Evolutionary conservation across 2,888 invertebrate species (phyloP), one percentile per base, ranked within the genome.

Genomic region (Bimastos eiseni): DNA sequence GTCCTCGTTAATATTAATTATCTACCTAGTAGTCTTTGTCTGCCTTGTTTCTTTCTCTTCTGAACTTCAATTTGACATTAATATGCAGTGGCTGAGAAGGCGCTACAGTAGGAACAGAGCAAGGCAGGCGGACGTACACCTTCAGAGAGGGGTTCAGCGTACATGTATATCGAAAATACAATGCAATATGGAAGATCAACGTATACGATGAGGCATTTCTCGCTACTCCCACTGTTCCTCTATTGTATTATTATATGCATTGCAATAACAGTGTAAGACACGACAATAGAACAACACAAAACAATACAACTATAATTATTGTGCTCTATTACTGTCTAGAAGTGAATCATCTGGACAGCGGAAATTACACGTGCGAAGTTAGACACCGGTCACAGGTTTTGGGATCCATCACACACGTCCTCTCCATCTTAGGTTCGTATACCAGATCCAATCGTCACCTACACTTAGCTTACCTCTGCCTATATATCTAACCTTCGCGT

Each of bases 281-380:
- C 70, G n/a, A 11, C 70, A 70, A n/a, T 70, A 11, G n/a, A 70
- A 70, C 70, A 70, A 70, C n/a, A 70, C 70, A 70, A 70, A n/a
- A 24, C 24, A 49, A 8, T 6, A n/a, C 6, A n/a, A 70, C 41
- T 41, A 41, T 41, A 15, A 41, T 41, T n/a, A n/a, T 1, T 70
- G 70, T 34, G 30, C 11, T 88, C 24, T 88, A 30, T 88, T 88
- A 34, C 30, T 49, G 37, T 89, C 33, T 84, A 90, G 90, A 90
- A 83, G 30, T 90, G 34, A 41, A 30, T 70, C 41, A 83, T 24
- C 37, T 34, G 38, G 90, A 90, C 41, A 90, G 37, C 17, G 90
- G 90, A 34, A 90, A 90, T n/a, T 90, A 90, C 84, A 90, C 90
- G 13, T 90, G 90, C 83, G 90, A 90, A 38, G 83, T 90, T 6